phyloP scores from a whole-genome alignment of 1,140 invertebrate species.

The Bactericera cockerelli region DNA sequence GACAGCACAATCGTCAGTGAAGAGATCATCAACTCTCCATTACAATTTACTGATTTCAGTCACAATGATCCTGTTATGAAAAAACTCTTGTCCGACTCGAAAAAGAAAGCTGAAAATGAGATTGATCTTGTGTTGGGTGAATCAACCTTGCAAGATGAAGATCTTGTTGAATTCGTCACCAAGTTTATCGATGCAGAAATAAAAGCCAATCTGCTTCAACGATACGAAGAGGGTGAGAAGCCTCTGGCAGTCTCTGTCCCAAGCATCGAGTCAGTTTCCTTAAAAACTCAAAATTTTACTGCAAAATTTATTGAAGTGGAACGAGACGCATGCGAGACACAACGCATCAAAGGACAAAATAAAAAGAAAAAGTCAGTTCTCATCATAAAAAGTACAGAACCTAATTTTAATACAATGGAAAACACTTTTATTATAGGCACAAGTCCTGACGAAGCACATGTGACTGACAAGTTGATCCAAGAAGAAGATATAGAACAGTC shows the following conservation, averaged over 20 bases:
- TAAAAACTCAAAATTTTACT: neutral
- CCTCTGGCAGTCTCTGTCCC: neutral
- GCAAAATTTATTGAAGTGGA: constrained; percentile 4
- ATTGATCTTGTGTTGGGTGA: neutral
- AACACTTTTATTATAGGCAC: neutral
- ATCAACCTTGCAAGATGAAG: neutral
- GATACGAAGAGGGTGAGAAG: neutral
- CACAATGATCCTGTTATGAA: neutral
- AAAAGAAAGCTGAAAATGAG: neutral
- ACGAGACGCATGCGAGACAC: neutral
- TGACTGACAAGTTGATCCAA: neutral
- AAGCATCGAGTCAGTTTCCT: neutral
- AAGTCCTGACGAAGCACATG: neutral
- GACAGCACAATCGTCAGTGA: neutral
- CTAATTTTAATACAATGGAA: no score
- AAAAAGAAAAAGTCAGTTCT: constrained; percentile 2
- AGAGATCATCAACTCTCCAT: neutral
- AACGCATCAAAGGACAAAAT: neutral
- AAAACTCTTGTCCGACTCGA: neutral
- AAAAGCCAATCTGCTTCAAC: neutral
- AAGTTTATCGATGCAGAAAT: neutral
- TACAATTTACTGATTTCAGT: neutral
- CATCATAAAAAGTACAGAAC: neutral
- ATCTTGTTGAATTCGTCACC: neutral
- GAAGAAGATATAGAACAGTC: neutral